These are phyloP conservation scores for Apamea monoglypha DNA, from an alignment of 2,888 invertebrate species.

Conservation along the genomic window DNA sequence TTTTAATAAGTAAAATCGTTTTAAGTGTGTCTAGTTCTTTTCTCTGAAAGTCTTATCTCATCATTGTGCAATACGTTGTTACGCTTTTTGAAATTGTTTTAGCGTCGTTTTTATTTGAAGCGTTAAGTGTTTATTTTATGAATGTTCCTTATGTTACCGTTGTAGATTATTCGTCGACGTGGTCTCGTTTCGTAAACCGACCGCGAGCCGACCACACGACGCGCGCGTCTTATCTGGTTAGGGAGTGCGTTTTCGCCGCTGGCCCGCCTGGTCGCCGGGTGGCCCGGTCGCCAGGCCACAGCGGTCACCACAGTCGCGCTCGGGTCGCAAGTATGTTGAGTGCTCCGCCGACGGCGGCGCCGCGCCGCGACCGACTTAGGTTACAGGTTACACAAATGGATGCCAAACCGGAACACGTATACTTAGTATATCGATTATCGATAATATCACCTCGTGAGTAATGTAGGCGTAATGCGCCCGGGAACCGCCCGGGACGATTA, in stretches of 20 bases:
- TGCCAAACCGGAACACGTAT: constrained; percentile 89
- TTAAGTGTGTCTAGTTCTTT: constrained; percentile 84
- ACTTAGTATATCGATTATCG: constrained; percentile 86
- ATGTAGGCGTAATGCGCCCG: constrained; percentile 83
- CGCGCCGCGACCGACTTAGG: constrained; percentile 79
- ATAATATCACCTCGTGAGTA: constrained; percentile 87
- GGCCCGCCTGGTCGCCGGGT: neutral
- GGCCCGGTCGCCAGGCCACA: neutral
- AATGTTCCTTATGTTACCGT: constrained; percentile 75
- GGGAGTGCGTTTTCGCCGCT: constrained; percentile 20
- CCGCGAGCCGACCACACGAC: constrained; percentile 69
- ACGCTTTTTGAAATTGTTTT: constrained; percentile 86
- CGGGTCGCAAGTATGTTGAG: constrained; percentile 46
- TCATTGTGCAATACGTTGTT: constrained; percentile 88
- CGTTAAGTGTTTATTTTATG: constrained; percentile 71
- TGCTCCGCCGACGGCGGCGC: constrained; percentile 71
- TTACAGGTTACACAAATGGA: constrained; percentile 83
- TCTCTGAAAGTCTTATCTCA: constrained; percentile 74
- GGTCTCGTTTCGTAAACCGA: constrained; percentile 77
- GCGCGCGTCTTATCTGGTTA: constrained; percentile 37
- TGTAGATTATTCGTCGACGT: constrained; percentile 78
- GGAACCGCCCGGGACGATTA: constrained; percentile 75
- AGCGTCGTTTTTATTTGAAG: constrained; percentile 79
- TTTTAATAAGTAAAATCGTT: constrained; percentile 66
- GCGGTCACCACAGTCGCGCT: constrained; percentile 21